Evolutionary conservation across 1,140 invertebrate genomes (phyloP), one percentile per base, ranked within the genome.

Genomic region (Riptortus pedestris): DNA sequence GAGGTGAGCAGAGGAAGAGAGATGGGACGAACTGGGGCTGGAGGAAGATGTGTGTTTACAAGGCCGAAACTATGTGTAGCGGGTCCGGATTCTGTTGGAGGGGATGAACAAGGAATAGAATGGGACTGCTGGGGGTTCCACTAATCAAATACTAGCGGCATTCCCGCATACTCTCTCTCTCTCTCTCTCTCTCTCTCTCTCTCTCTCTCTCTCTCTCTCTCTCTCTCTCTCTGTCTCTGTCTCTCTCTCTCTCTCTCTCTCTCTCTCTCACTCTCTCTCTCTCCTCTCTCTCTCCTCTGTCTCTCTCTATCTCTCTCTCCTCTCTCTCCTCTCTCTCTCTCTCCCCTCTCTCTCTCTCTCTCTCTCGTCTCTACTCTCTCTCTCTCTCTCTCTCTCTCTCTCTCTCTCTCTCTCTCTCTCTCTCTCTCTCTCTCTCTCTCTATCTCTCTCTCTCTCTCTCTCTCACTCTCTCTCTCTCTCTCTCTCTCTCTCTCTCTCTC

Each of bases 221-320:
- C 29, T 43, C 43, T 61, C 43, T 43, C 43, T 43, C 29, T 61
- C 60, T 61, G 28, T 61, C 60, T 61, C 60, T 61, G 18, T n/a
- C 28, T 61, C 60, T 61, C 60, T 43, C 27, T 61, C 60, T 26
- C 60, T 61, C 60, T 61, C 60, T 61, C 29, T 61, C 43, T 61
- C 29, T 61, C 43, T 24, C 60, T 61, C 60, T 31, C 28, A 20
- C 60, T 43, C 22, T 61, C 43, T 24, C 31, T 20, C 22, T 31
- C 33, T 38, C 33, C 16, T 16, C 16, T 16, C 16, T 16, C 16
- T 16, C 16, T 16, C 16, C 33, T 38, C 48, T 28, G 4, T 51
- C 48, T 51, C 48, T 22, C n/a, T n/a, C n/a, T n/a, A n/a, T n/a
- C n/a, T n/a, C n/a, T n/a, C n/a, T n/a, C n/a, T n/a, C n/a, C n/a